phyloP scores from a whole-genome alignment of 2,888 invertebrate genomes.

The Chaitophorus viminalis region DNA sequence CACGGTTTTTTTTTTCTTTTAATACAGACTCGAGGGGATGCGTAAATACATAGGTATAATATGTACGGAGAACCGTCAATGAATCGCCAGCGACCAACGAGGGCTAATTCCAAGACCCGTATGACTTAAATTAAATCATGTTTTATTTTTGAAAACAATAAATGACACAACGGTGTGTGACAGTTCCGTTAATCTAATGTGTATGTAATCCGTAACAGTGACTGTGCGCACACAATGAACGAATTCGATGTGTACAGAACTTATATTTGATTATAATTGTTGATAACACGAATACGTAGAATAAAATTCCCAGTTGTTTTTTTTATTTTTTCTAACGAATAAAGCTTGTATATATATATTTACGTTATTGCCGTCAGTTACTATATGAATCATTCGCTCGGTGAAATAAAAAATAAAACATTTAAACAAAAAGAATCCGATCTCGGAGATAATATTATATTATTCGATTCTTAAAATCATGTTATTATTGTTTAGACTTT shows the following conservation, averaged over 20 bases:
- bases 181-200: conserved; percentile 34
- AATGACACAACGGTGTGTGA: conserved; percentile 23
- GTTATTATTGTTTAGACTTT: no score
- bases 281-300: background rate
- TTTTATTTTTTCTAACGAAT: background rate
- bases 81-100: conserved; percentile 6
- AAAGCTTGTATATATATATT: background rate
- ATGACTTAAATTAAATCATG: conserved; percentile 53
- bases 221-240: background rate
- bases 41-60: no score
- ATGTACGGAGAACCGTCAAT: background rate
- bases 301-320: background rate
- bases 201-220: conserved; percentile 10
- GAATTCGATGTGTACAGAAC: background rate
- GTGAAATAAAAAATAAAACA: no score
- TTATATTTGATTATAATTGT: background rate
- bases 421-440: no score
- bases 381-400: background rate
- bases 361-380: background rate
- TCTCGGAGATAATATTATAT: no score
- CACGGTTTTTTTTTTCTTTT: no score
- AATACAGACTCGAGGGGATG: background rate
- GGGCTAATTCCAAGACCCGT: conserved; percentile 52
- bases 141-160: conserved; percentile 51
- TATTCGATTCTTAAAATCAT: no score